phyloP scores from a whole-genome alignment of 2,113 vertebrate genomes.

The Oreochromis spilurus region DNA sequence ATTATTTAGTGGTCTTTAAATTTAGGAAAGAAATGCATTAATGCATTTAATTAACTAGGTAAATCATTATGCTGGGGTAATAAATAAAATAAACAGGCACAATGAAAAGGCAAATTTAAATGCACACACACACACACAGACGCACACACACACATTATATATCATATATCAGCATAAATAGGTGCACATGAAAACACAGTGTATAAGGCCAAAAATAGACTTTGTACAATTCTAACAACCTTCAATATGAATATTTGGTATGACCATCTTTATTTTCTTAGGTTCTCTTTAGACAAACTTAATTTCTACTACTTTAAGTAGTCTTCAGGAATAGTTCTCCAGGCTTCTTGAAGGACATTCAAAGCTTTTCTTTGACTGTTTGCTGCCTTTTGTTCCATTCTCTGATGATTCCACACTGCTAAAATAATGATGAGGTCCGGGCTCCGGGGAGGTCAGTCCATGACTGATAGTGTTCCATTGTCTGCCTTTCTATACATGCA shows the following conservation, averaged over 20 bases:
- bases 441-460: neutral
- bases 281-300: neutral
- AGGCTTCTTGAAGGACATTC: too few species aligned
- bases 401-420: too few species aligned
- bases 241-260: neutral
- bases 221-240: neutral
- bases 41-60: neutral
- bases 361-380: too few species aligned
- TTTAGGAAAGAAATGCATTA: neutral
- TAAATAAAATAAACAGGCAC: neutral
- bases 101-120: neutral
- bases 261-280: neutral
- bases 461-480: neutral
- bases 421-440: neutral
- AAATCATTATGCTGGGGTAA: neutral
- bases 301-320: too few species aligned
- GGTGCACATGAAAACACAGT: neutral
- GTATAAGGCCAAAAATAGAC: neutral
- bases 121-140: neutral
- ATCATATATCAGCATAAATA: neutral
- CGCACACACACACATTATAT: neutral
- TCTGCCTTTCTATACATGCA: neutral
- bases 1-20: neutral
- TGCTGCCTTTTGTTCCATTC: too few species aligned
- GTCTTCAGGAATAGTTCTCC: too few species aligned